Evolutionary conservation across 2,888 invertebrate species (phyloP), one percentile per base, ranked within the genome.

Genomic region (Spisula subtruncata): DNA sequence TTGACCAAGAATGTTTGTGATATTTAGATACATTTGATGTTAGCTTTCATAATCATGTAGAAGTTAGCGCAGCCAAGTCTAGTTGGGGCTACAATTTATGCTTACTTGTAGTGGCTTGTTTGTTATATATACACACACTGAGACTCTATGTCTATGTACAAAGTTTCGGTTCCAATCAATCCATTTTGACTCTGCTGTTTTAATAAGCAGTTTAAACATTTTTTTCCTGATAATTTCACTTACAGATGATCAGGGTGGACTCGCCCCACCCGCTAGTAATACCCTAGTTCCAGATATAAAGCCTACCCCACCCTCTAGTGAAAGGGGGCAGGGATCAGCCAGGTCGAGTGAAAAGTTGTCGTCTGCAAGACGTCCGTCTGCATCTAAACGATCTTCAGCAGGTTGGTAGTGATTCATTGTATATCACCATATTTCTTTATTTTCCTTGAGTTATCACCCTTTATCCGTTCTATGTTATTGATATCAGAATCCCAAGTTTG

Each of bases 301-400:
- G 82, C 93, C 94, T 29, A 94, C 94, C 75, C 94, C 94, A 29
- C 93, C 94, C 75, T 87, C 92, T 41, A 94, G 94, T 88, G 94
- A 94, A 48, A 91, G 91, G 81, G 91, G 94, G 41, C 93, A 92
- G 35, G 92, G 93, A 54, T 94, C 95, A 12, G 95, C 94, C 51
- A 93, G 92, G 89, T 94, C 94, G n/a, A 92, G 92, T 83, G 92
- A 93, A 66, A 91, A 93, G 87, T 85, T 93, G 60, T 90, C 92
- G 12, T 86, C 92, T 32, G 93, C 93, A 0, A 88, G 94, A 51
- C 87, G 94, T 48, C 93, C 91, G 35, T 94, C 94, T 54, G 94
- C 94, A 10, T 92, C 94, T 14, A 92, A 93, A 81, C 90, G 94
- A 87, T 93, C 94, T 8, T 92, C 92, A 41, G 92, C 91, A 91